These are phyloP conservation scores for Mactra quadrangularis DNA, from an alignment of 1,140 invertebrate species.

Conservation along the genomic window DNA sequence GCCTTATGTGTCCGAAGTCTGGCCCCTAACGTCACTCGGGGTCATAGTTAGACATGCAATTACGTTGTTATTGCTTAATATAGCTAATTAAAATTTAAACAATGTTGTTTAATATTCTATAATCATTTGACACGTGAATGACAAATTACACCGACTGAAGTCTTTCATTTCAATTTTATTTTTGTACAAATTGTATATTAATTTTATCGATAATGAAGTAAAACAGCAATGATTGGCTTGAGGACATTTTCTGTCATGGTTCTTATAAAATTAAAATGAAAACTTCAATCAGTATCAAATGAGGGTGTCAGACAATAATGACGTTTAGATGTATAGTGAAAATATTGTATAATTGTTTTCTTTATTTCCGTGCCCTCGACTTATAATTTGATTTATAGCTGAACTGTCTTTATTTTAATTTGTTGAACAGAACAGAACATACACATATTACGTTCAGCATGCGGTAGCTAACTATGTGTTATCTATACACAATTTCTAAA, in stretches of 20 bases:
- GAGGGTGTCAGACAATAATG: constrained; percentile 14
- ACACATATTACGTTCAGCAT: too few relatives aligned
- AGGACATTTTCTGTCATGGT: constrained; percentile 2
- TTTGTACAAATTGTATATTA: constrained; percentile 18
- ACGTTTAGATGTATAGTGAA: too few relatives aligned
- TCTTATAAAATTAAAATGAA: constrained; percentile 24
- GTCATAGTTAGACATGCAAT: too few relatives aligned
- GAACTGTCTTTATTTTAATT: too few relatives aligned
- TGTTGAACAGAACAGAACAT: too few relatives aligned
- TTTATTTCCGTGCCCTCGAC: constrained; percentile 11
- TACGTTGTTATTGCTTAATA: constrained; percentile 20
- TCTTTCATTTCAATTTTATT: constrained; percentile 32
- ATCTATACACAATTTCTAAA: too few relatives aligned
- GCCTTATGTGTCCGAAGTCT: too few relatives aligned
- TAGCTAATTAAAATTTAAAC: constrained; percentile 27
- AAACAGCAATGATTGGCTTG: too few relatives aligned
- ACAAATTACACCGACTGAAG: constrained; percentile 30
- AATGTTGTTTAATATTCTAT: constrained; percentile 7
- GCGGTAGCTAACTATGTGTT: too few relatives aligned
- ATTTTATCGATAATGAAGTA: too few relatives aligned
- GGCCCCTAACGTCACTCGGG: too few relatives aligned
- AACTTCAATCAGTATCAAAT: background rate
- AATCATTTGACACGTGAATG: constrained; percentile 29
- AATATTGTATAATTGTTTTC: constrained; percentile 1
- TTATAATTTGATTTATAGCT: too few relatives aligned